Percentiles rank a stretch among this genome's conserved stretches.
Conservation (phyloP, 1,140 invertebrate genomes). For the Calliopsis andreniformis region DNA sequence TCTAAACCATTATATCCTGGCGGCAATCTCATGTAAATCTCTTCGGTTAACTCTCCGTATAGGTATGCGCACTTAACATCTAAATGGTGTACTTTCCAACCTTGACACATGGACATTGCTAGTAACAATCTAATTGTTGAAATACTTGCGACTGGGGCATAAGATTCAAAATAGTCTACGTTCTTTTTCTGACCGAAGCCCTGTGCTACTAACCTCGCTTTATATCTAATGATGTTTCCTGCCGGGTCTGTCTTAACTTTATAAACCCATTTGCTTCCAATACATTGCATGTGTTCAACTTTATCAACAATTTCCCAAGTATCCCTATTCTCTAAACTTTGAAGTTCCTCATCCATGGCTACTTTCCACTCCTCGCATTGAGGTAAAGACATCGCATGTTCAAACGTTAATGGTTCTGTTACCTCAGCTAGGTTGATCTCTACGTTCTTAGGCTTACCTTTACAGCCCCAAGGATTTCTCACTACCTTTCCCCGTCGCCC, state of each 20-base stretch:
- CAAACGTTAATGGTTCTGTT: conserved; percentile 8
- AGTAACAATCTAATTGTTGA: not conserved
- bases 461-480: not conserved
- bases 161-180: conserved; percentile 14
- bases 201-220: conserved; percentile 21
- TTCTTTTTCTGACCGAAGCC: conserved; percentile 5
- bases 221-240: not conserved
- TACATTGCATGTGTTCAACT: not conserved
- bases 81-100: not conserved
- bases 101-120: not conserved
- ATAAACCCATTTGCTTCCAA: conserved; percentile 11
- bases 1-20: not conserved
- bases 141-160: conserved; percentile 14
- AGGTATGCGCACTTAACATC: too few species aligned
- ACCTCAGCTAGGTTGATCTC: conserved; percentile 1
- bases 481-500: not conserved
- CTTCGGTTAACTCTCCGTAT: too few species aligned
- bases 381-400: conserved; percentile 7
- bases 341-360: conserved; percentile 25
- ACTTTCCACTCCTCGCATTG: conserved; percentile 8
- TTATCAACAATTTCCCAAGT: conserved; percentile 15
- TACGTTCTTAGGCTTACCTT: conserved; percentile 22
- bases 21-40: conserved; percentile 23
- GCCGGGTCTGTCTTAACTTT: conserved; percentile 8
- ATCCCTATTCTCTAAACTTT: conserved; percentile 15